Percentiles rank a stretch among this genome's conserved stretches.
Evolutionary conservation across 2,888 invertebrate genomes (phyloP).

Genomic region (Stictocephala bisonia): DNA sequence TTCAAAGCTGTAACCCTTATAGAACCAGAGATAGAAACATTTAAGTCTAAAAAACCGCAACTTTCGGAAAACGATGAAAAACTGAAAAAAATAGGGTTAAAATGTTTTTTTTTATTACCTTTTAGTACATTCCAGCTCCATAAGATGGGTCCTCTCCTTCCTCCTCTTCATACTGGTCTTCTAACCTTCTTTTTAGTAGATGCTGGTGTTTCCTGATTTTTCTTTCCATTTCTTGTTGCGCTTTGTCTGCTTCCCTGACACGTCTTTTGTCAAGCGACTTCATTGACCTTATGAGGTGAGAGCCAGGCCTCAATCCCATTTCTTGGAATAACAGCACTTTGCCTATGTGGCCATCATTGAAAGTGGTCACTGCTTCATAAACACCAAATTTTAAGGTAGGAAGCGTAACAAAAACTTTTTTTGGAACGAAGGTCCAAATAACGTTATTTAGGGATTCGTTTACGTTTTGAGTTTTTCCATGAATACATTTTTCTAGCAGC

Average conservation of each 20-base stretch:
- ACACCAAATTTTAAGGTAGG: slow-evolving; percentile 28
- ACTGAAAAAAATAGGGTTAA: too few relatives aligned
- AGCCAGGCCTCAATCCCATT: background rate
- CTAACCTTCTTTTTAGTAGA: slow-evolving; percentile 21
- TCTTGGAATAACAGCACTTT: background rate
- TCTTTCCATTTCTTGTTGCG: slow-evolving; percentile 19
- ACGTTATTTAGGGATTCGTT: slow-evolving; percentile 38
- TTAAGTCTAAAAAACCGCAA: too few relatives aligned
- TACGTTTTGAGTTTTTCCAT: slow-evolving; percentile 24
- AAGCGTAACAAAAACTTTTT: slow-evolving; percentile 24
- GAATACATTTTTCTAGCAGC: slow-evolving; percentile 12
- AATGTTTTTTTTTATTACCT: background rate
- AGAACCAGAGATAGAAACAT: too few relatives aligned
- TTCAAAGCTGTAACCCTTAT: too few relatives aligned
- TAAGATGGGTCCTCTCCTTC: background rate
- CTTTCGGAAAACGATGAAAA: too few relatives aligned
- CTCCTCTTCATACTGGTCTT: slow-evolving; percentile 17
- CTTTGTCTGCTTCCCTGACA: background rate
- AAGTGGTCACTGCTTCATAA: slow-evolving; percentile 19
- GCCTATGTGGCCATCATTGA: slow-evolving; percentile 34
- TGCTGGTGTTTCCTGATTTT: background rate
- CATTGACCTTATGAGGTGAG: background rate
- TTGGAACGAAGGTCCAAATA: slow-evolving; percentile 31
- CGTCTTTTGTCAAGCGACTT: background rate
- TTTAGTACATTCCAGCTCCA: background rate